A percentile compares a stretch with the other conserved stretches of the same genome.
These are phyloP conservation scores for Cyphomyrus plagiostoma DNA, from an alignment of 2,113 vertebrate species.

Conservation along the genomic window DNA sequence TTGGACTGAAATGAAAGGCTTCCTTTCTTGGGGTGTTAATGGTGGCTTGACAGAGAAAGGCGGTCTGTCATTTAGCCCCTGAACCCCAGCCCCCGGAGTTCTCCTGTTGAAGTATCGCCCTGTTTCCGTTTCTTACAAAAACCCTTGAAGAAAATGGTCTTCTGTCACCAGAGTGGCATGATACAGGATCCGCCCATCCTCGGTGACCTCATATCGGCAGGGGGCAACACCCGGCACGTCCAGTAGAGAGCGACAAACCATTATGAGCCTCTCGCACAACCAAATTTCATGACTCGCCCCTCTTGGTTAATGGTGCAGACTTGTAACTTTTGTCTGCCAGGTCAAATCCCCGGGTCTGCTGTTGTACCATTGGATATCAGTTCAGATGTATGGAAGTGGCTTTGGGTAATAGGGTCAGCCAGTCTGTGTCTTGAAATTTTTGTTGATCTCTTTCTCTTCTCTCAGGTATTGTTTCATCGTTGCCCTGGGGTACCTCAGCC, in stretches of 20 bases:
- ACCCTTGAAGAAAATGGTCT: not conserved
- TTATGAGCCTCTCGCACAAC: not conserved
- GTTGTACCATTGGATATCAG: not conserved
- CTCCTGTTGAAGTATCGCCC: not conserved
- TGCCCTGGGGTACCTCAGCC: slow-evolving; percentile 89
- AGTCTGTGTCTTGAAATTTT: not conserved
- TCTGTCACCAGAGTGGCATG: not conserved
- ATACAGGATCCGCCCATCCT: not conserved
- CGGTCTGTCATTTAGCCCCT: not conserved
- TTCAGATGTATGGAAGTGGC: not conserved
- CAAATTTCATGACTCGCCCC: not conserved
- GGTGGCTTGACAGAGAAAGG: not conserved
- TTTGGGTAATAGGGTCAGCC: not conserved
- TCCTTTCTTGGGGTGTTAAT: not conserved
- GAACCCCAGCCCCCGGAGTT: not conserved
- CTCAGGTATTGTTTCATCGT: slow-evolving; percentile 92
- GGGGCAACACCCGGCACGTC: not conserved
- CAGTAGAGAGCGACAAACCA: not conserved
- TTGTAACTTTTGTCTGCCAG: not conserved
- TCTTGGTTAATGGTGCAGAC: not conserved
- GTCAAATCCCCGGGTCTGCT: not conserved
- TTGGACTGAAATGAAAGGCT: not conserved
- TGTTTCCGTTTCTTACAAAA: not conserved
- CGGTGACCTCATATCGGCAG: not conserved
- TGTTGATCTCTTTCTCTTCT: not conserved